These are phyloP conservation scores for Drosophila pachea DNA, from an alignment of 1,140 invertebrate species.

Conservation along the genomic window DNA sequence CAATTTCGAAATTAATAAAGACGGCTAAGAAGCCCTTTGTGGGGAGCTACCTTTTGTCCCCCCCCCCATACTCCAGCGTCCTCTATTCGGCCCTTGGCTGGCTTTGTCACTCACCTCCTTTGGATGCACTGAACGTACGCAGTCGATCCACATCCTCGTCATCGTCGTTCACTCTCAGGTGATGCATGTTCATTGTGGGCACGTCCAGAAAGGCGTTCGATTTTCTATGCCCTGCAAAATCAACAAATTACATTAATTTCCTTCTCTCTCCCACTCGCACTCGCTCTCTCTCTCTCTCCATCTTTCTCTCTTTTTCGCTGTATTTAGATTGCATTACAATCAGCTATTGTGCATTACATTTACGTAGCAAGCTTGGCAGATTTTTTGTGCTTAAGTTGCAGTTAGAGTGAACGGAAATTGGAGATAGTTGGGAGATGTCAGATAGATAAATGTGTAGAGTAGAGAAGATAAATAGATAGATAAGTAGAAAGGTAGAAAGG, in stretches of 20 bases:
- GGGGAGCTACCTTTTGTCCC: background rate
- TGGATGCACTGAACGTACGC: slow-evolving; percentile 93
- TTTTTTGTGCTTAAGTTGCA: background rate
- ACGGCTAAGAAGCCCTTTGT: slow-evolving; percentile 27
- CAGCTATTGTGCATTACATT: slow-evolving; percentile 8
- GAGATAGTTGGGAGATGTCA: background rate
- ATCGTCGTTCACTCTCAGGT: slow-evolving; percentile 80
- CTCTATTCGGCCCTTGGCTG: background rate
- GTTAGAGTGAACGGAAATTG: background rate
- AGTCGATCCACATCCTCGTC: slow-evolving; percentile 91
- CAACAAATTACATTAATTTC: slow-evolving; percentile 29
- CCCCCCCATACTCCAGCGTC: too few relatives aligned
- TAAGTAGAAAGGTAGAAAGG: too few relatives aligned
- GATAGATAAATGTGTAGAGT: too few relatives aligned
- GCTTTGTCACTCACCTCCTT: slow-evolving; percentile 84
- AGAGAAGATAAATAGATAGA: too few relatives aligned
- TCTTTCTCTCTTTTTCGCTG: background rate
- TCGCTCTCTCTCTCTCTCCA: background rate
- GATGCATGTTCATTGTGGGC: slow-evolving; percentile 81
- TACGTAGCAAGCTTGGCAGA: background rate
- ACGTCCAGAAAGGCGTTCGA: slow-evolving; percentile 90
- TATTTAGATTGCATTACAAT: slow-evolving; percentile 29
- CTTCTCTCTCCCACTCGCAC: background rate
- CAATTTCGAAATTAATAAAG: slow-evolving; percentile 72
- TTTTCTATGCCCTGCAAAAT: slow-evolving; percentile 80